Evolutionary conservation across 1,140 invertebrate genomes (phyloP).

Genomic region (Leptestheria dahalacensis): DNA sequence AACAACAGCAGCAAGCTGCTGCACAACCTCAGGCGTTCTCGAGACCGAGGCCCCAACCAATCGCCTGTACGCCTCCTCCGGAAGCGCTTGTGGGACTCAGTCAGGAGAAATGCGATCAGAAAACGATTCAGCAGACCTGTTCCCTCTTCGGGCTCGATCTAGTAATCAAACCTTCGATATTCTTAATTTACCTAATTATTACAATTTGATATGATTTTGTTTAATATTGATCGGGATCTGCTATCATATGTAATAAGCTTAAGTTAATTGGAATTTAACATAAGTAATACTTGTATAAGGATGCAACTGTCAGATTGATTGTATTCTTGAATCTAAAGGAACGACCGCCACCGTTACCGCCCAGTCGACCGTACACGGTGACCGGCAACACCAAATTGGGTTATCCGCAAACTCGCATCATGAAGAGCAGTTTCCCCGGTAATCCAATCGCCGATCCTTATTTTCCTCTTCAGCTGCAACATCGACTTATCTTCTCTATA

Average conservation of each 20-base stretch:
- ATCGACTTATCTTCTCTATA: neutral
- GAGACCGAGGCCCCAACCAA: constrained; percentile 52
- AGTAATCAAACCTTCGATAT: constrained; percentile 35
- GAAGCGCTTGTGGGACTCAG: constrained; percentile 33
- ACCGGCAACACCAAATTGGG: constrained; percentile 79
- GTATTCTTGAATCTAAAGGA: constrained; percentile 39
- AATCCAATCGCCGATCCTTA: constrained; percentile 16
- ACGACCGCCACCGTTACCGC: constrained; percentile 74
- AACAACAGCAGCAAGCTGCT: neutral
- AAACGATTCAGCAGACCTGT: constrained; percentile 76
- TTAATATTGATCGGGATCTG: neutral
- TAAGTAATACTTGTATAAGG: neutral
- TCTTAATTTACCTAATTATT: neutral
- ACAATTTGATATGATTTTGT: neutral
- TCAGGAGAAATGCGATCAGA: constrained; percentile 62
- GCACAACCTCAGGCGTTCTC: constrained; percentile 6
- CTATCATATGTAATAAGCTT: neutral
- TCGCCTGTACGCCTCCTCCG: constrained; percentile 58
- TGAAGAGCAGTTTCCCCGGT: constrained; percentile 78
- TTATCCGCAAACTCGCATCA: constrained; percentile 77
- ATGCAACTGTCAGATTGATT: constrained; percentile 14
- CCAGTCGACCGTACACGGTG: constrained; percentile 74
- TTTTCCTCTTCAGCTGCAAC: neutral
- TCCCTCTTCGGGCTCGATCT: constrained; percentile 75
- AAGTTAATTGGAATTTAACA: neutral